Percentiles rank a stretch among this genome's conserved stretches.
Evolutionary conservation across 2,888 invertebrate species (phyloP).

Genomic region (Pristionchus fissidentatus): DNA sequence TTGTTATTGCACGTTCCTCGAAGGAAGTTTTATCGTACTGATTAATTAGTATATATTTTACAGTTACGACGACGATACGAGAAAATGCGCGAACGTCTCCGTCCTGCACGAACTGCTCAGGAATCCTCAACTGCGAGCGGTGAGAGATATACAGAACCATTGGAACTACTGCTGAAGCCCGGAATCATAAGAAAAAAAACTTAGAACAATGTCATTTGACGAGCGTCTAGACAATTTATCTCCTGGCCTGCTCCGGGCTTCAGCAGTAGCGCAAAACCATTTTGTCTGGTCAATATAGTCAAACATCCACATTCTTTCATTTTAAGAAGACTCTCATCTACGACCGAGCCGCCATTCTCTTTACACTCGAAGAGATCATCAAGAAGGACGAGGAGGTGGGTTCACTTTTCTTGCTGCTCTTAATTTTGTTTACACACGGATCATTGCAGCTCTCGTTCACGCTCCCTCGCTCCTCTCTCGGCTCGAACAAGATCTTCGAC

Average conservation of each 20-base stretch:
- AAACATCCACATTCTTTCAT: neutral
- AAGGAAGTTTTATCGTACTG: neutral
- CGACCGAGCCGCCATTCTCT: slow-evolving; percentile 8
- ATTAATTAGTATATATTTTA: neutral
- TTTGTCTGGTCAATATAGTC: no score
- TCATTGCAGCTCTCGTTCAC: slow-evolving; percentile 4
- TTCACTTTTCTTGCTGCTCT: neutral
- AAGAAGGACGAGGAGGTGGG: neutral
- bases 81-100: neutral
- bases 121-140: neutral
- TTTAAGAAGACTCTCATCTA: slow-evolving; percentile 27
- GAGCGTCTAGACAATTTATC: no score
- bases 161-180: no score
- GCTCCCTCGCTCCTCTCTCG: neutral
- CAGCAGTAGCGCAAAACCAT: no score
- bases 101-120: neutral
- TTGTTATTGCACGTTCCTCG: neutral
- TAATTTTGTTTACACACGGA: neutral
- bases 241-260: no score
- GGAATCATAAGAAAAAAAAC: no score
- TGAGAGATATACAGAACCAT: neutral
- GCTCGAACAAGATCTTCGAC: neutral
- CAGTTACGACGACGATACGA: slow-evolving; percentile 22
- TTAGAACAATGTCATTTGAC: no score
- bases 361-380: slow-evolving; percentile 13